Evolutionary conservation across 2,888 invertebrate species (phyloP).

Genomic region (Pristionchus entomophagus): DNA sequence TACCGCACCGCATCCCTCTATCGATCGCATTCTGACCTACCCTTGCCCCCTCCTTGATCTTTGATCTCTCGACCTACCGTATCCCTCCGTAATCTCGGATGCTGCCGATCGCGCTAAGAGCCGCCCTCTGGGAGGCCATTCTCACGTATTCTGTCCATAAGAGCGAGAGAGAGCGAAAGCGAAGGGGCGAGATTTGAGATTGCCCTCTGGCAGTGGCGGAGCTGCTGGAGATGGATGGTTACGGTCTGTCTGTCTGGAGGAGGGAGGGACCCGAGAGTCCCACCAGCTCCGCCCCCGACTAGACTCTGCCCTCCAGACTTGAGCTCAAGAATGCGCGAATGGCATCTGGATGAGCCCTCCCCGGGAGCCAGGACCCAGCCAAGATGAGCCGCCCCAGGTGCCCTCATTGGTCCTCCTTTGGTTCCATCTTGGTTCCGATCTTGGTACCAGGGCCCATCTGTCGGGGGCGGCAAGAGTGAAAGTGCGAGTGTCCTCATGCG

Average conservation of each 20-base stretch:
- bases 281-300: neutral
- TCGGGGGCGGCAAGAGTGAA: slow-evolving; percentile 23
- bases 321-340: neutral
- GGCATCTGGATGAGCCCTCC: neutral
- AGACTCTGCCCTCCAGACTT: too few relatives aligned
- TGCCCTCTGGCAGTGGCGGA: neutral
- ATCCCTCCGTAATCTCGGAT: neutral
- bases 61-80: neutral
- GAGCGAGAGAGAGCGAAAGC: neutral
- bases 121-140: neutral
- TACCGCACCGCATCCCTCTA: slow-evolving; percentile 3
- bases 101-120: neutral
- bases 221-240: neutral
- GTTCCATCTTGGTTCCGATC: neutral
- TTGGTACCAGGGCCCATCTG: slow-evolving; percentile 5
- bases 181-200: neutral
- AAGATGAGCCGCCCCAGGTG: neutral
- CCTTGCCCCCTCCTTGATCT: neutral
- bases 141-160: neutral
- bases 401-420: neutral
- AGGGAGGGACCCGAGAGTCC: neutral
- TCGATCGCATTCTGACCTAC: neutral
- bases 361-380: neutral
- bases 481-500: slow-evolving; percentile 23
- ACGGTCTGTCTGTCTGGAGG: neutral